Base-by-base conservation (phyloP, 2,797 vertebrate genomes). In the Avahi laniger region DNA sequence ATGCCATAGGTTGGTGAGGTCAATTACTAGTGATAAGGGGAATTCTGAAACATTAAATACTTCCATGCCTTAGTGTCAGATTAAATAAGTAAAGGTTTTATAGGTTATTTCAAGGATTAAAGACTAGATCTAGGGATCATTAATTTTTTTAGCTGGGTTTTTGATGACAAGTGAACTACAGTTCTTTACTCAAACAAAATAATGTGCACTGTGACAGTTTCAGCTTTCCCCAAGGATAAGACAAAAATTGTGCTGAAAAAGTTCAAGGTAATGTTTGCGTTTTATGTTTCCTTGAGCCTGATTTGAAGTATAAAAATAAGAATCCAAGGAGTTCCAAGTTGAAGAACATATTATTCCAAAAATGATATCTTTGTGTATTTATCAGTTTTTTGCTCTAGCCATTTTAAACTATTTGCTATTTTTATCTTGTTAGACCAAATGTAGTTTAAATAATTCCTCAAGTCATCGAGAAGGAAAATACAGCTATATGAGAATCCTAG, bases 201-300 rank as follows among this genome's bases (percentile, higher is more conserved):
- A 50, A 80, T 97, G 97, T 96, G 61, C 73, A 75, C 38, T 91
- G 17, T 96, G 94, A 88, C 72, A 94, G 72, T 97, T 98, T 89
- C 93, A 97, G 78, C 85, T 97, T 97, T 98, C 82, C 75, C 97
- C 98, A 98, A 98, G 98, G 98, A 97, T 98, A 98, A 98, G 91
- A 88, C 91, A 95, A 97, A 96, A 97, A 97, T 84, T 96, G 52
- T 93, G 20, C 76, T 90, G 97, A 97, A 98, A 97, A 98, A 98
- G 98, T 98, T 99, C 98, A 99, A 99, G 98, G 98, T 97, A 98
- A 98, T 98, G 93, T 94, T 98, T 97, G 97, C 96, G 67, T 98
- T 97, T 96, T 97, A 95, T 96, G 89, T 98, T 98, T 98, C 95
- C 97, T 98, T 98, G 98, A 98, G 97, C 96, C 91, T 96, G 96